phyloP scores from a whole-genome alignment of 2,113 vertebrate species.

The Dipodomys merriami region DNA sequence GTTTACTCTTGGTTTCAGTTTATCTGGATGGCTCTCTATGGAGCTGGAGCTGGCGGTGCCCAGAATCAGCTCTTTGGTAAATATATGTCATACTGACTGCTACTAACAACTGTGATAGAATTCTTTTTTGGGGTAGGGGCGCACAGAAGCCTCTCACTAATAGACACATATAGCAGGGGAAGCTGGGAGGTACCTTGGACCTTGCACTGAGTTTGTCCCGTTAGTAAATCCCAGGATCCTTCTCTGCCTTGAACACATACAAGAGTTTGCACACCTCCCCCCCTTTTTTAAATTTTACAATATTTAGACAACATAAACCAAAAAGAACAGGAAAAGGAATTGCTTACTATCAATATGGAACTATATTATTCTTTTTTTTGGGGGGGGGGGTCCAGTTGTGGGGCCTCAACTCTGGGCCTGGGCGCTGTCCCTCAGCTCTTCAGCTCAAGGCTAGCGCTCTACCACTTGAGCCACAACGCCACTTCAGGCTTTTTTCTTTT shows the following conservation, averaged over 20 bases:
- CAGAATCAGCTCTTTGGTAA: background rate
- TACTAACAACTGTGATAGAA: background rate
- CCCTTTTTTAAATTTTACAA: background rate
- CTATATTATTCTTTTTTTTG: background rate
- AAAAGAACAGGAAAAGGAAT: background rate
- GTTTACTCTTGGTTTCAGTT: background rate
- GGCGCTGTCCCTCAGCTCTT: too few species aligned
- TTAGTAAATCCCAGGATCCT: background rate
- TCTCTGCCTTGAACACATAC: background rate
- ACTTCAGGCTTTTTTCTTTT: too few species aligned
- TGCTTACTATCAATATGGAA: background rate
- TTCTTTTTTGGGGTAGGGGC: background rate
- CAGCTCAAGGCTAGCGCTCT: too few species aligned
- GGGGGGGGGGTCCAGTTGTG: too few species aligned
- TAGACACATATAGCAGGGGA: too few species aligned
- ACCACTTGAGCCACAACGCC: too few species aligned
- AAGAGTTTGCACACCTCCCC: background rate
- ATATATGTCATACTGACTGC: background rate
- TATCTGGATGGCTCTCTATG: background rate
- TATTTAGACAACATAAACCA: conserved; percentile 16
- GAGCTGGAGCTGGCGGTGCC: background rate
- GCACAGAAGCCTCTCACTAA: background rate
- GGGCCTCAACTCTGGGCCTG: too few species aligned
- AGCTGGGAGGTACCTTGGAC: background rate
- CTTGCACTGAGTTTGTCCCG: too few species aligned